phyloP scores from a whole-genome alignment of 2,888 invertebrate species.

The Netelia fuscicornis region DNA sequence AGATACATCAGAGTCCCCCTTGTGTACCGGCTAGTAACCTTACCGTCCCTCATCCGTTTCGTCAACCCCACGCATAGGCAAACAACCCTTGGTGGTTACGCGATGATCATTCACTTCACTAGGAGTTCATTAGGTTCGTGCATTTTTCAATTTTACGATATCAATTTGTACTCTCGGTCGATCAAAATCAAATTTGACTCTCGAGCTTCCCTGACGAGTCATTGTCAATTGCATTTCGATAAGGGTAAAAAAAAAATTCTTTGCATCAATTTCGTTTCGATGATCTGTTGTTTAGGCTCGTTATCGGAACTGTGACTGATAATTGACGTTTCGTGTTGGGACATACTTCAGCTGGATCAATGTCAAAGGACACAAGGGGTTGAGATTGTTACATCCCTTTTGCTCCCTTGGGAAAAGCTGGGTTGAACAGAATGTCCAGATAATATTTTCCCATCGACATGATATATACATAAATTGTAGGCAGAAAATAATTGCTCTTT shows the following conservation, averaged over 20 bases:
- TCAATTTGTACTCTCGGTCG: not conserved
- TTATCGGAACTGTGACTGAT: too few relatives aligned
- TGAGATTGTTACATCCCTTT: slow-evolving; percentile 10
- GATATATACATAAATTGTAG: too few relatives aligned
- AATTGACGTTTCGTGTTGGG: too few relatives aligned
- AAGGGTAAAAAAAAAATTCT: too few relatives aligned
- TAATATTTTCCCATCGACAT: too few relatives aligned
- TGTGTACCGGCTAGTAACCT: too few relatives aligned
- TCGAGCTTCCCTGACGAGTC: too few relatives aligned
- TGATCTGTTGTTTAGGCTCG: too few relatives aligned
- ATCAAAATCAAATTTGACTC: not conserved
- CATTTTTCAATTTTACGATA: not conserved
- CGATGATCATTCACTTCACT: slow-evolving; percentile 8
- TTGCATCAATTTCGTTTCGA: too few relatives aligned
- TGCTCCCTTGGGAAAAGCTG: not conserved
- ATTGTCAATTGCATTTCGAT: too few relatives aligned
- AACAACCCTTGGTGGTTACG: slow-evolving; percentile 36
- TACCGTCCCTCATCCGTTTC: not conserved
- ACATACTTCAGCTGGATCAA: not conserved
- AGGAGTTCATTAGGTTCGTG: not conserved
- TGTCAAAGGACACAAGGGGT: slow-evolving; percentile 9
- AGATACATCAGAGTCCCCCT: not conserved
- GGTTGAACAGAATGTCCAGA: not conserved
- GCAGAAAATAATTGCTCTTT: too few relatives aligned
- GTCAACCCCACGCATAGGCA: slow-evolving; percentile 18